Evolutionary conservation across 1,140 invertebrate species (phyloP), one percentile per base, ranked within the genome.

Genomic region (Drosophila carrolli): DNA sequence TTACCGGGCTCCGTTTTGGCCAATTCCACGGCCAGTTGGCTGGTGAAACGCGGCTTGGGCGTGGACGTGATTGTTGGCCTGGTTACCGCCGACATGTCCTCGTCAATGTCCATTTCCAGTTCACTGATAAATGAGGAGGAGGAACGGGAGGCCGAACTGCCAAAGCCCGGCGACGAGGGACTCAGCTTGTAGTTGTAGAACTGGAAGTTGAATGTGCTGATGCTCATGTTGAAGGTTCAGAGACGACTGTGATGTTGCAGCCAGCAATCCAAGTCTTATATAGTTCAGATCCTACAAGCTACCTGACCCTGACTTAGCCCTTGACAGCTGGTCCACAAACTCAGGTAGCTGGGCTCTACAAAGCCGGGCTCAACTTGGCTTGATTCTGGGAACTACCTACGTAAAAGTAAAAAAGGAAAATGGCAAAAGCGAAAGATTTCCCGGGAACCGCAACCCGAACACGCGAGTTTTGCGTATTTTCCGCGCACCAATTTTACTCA

Each of bases 61-160:
- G 84, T 89, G 9, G 84, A 84, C 8, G 85, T 84, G 14, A 75
- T 57, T n/a, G 74, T 13, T 1, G 78, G 66, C 4, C 37, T 44
- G 43, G 43, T 16, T 4, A 27, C 27, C 9, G 23, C 14, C 53
- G 57, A 43, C 71, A 54, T 58, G 32, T 79, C 80, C 35, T 84
- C 85, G 19, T 89, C 84, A 74, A 89, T 89, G 85, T 89, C 84
- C 84, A 89, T 89, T 90, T 89, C 85, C 32, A 90, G 81, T 54
- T 89, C 84, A 23, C 85, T 90, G 65, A 89, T 58, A 27, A 65
- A 78, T 2, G 76, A 72, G 2, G 50, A 71, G 10, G 54, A 58
- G 7, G 66, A 58, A 10, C 44, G 68, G 44, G 68, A 72, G n/a
- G 53, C 50, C 8, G 55, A 10, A 35, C 60, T 63, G 11, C 16